Base-by-base conservation (phyloP, 2,113 vertebrate species). In the Heterotilapia buettikoferi region DNA sequence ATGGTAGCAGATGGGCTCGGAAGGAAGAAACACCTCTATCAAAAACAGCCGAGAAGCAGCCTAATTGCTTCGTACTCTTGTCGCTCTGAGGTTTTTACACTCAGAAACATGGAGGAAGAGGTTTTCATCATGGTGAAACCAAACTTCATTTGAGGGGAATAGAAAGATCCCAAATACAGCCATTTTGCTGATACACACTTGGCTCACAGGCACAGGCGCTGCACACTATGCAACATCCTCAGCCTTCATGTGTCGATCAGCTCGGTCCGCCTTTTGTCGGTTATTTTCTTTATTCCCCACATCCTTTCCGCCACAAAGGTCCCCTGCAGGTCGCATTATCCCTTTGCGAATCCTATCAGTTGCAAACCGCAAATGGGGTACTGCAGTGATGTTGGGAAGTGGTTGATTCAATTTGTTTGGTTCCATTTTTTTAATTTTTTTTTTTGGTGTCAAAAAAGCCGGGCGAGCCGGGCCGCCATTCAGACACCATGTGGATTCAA, bases 321-420 rank as follows among this genome's bases (percentile, higher is more conserved):
- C 93, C 86, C 94, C 93, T 86, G 89, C 73, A 73, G 94, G 90
- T 91, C 19, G 80, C 91, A 90, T 95, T 95, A 91, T 94, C 86
- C 86, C 79, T 81, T 68, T 11, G 50, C 84, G 80, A 95, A 95
- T 93, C 90, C 88, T 79, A 89, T 92, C 89, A 83, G 85, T 90
- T 92, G 84, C 90, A 84, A 94, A 92, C 88, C 85, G 63, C 82
- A 92, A 87, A 86, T 24, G 5, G 91, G 84, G 78, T 78, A 84
- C 45, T 86, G 86, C 80, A 2, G 31, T 36, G 85, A 85, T 52
- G 50, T 88, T 92, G 91, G 90, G 84, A 93, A 92, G 86, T 16
- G 81, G 54, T 52, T 87, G 86, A 91, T 89, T 94, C 83, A 87
- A 86, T 94, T 93, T 78, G 18, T 31, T 68, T 79, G 79, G 26